Percentiles rank a stretch among this genome's conserved stretches.
Evolutionary conservation across 2,797 vertebrate genomes (phyloP).

Genomic region (Gallirallus australis): DNA sequence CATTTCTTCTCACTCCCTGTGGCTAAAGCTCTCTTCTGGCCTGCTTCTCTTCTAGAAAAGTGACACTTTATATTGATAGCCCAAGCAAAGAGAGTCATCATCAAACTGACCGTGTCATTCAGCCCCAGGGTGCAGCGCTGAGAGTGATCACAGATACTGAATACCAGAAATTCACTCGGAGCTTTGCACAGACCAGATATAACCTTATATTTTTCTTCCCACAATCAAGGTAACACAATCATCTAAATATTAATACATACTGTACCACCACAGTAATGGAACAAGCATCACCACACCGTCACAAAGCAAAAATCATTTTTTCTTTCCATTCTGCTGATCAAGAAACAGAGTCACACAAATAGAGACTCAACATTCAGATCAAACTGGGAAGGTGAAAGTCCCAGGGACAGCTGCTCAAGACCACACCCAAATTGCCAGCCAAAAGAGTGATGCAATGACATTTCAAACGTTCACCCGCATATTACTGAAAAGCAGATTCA

Average conservation of each 20-base stretch:
- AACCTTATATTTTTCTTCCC: not conserved
- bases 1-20: conserved; percentile 18
- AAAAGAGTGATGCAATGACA: not conserved
- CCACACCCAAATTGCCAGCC: not conserved
- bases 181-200: not conserved
- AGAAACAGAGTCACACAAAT: not conserved
- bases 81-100: conserved; percentile 17
- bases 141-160: not conserved
- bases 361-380: not conserved
- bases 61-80: conserved; percentile 39
- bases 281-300: not conserved
- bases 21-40: conserved; percentile 40
- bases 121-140: not conserved
- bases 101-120: not conserved
- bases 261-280: not conserved
- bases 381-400: accelerated
- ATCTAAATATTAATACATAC: not conserved
- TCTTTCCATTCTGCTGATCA: not conserved
- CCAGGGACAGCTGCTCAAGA: not conserved
- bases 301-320: not conserved
- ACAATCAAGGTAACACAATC: not conserved
- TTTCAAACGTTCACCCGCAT: not conserved
- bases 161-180: not conserved
- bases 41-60: conserved; percentile 13
- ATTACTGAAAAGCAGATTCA: not conserved